A percentile compares a stretch with the other conserved stretches of the same genome.
Evolutionary conservation across 2,113 vertebrate species (phyloP).

Genomic region (Seriola quinqueradiata): DNA sequence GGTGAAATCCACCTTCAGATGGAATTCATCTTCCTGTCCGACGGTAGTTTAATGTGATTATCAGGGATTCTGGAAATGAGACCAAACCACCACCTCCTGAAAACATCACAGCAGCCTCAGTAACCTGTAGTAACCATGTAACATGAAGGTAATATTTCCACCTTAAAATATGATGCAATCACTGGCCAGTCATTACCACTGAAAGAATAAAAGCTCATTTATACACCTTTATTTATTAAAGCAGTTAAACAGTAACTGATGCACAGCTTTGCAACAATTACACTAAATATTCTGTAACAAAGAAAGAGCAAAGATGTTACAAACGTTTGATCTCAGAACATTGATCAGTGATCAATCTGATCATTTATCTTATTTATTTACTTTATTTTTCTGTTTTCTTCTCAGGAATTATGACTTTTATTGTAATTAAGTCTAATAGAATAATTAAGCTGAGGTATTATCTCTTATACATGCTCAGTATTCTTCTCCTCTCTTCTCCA

Average conservation of each 20-base stretch:
- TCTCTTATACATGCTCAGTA: too few species aligned
- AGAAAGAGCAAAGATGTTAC: too few species aligned
- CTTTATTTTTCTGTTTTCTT: too few species aligned
- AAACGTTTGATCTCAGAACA: neutral
- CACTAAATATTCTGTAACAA: neutral
- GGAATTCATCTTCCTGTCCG: neutral
- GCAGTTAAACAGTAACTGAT: neutral
- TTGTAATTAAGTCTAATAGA: too few species aligned
- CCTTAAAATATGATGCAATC: too few species aligned
- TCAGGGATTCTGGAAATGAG: constrained; percentile 51
- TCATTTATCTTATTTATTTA: too few species aligned
- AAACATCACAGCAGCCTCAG: neutral
- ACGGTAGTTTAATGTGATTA: neutral
- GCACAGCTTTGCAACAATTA: neutral
- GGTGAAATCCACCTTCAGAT: constrained; percentile 22
- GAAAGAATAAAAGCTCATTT: neutral
- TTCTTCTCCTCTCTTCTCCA: too few species aligned
- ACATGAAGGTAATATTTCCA: neutral
- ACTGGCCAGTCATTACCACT: neutral
- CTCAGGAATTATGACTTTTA: too few species aligned
- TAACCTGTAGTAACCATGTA: neutral
- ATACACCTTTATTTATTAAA: neutral
- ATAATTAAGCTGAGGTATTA: too few species aligned
- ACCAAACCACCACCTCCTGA: neutral
- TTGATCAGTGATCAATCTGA: too few species aligned